phyloP scores from a whole-genome alignment of 2,113 vertebrate genomes.

The Polypterus senegalus region DNA sequence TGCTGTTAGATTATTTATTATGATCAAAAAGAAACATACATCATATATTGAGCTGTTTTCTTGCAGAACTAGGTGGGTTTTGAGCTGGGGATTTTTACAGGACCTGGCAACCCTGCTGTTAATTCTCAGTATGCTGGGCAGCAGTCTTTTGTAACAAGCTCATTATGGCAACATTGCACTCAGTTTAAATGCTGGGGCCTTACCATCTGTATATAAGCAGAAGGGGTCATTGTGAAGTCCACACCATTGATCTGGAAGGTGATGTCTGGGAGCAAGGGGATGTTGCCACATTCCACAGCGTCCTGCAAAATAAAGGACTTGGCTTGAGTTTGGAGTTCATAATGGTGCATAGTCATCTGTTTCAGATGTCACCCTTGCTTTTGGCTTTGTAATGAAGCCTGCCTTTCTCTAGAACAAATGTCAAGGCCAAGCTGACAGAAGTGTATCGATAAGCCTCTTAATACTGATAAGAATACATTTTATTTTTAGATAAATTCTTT shows the following conservation, averaged over 20 bases:
- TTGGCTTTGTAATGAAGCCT: no score
- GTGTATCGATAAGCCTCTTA: no score
- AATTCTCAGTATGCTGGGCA: not conserved
- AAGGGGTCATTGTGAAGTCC: constrained; percentile 33
- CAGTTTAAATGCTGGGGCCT: not conserved
- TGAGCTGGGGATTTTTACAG: not conserved
- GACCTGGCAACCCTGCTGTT: not conserved
- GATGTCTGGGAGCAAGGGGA: constrained; percentile 34
- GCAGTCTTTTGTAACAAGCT: not conserved
- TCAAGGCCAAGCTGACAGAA: no score
- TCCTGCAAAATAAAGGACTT: constrained; percentile 15
- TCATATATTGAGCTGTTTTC: no score
- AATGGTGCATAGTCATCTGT: no score
- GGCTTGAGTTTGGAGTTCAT: not conserved
- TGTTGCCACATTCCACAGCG: constrained; percentile 34
- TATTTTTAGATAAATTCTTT: no score
- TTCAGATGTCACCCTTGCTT: no score
- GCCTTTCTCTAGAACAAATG: no score
- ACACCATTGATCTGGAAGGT: constrained; percentile 50
- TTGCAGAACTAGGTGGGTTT: not conserved
- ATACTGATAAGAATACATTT: no score
- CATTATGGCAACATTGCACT: no score
- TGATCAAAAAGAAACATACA: no score
- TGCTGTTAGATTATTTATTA: no score
- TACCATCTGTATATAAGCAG: constrained; percentile 46